Conservation (phyloP, 2,888 invertebrate species). For the Drosophila melanosoma region DNA sequence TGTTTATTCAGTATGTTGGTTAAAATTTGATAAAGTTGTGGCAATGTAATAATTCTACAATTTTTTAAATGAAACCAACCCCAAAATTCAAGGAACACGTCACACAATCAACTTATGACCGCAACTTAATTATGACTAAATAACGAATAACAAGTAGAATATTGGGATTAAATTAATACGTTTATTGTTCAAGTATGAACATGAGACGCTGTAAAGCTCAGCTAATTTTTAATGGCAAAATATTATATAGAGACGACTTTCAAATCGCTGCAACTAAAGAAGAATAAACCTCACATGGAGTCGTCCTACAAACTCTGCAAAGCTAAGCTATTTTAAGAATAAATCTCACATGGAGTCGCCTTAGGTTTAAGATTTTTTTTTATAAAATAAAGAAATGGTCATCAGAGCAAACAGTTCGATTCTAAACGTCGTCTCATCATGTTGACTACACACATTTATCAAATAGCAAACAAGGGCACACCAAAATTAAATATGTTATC, state of each 20-base stretch:
- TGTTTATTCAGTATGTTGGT: background rate
- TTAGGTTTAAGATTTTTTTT: too few species aligned
- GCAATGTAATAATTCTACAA: background rate
- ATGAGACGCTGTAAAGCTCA: too few species aligned
- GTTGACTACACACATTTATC: background rate
- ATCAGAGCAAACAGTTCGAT: too few species aligned
- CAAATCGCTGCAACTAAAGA: too few species aligned
- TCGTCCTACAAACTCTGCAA: too few species aligned
- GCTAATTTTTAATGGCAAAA: too few species aligned
- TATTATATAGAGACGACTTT: too few species aligned
- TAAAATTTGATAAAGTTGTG: background rate
- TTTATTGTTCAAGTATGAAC: background rate
- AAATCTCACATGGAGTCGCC: too few species aligned
- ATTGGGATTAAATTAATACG: background rate
- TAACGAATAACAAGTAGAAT: background rate
- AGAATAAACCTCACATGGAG: too few species aligned
- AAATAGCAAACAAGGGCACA: background rate
- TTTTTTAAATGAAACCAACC: background rate
- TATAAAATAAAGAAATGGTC: too few species aligned
- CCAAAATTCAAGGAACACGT: background rate
- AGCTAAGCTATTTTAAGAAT: too few species aligned
- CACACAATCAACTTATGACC: background rate
- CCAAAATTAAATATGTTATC: constrained; percentile 27
- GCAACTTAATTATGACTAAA: background rate
- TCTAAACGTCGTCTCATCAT: too few species aligned